phyloP scores from a whole-genome alignment of 1,140 invertebrate genomes.

The Drosophila leontia region DNA sequence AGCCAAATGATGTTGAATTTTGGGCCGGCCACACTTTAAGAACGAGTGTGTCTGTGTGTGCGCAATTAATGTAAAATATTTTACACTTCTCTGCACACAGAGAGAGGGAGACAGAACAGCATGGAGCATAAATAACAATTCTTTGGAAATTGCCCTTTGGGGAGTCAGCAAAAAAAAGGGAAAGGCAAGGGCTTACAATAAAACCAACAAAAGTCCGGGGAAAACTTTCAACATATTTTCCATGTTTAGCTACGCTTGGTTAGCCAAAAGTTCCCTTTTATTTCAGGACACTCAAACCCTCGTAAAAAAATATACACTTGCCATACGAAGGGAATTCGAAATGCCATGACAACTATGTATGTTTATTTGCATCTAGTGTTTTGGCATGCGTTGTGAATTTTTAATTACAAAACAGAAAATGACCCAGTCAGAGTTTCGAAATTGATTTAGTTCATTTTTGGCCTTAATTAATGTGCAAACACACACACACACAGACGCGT shows the following conservation, averaged over 20 bases:
- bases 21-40: slow-evolving; percentile 27
- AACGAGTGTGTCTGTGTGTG: slow-evolving; percentile 22
- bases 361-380: slow-evolving; percentile 22
- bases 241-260: slow-evolving; percentile 33
- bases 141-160: slow-evolving; percentile 53
- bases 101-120: too few relatives aligned
- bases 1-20: slow-evolving; percentile 32
- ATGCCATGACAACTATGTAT: slow-evolving; percentile 10
- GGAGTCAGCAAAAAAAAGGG: slow-evolving; percentile 13
- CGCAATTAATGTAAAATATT: slow-evolving; percentile 78
- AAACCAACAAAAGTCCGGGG: slow-evolving; percentile 38
- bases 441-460: slow-evolving; percentile 44
- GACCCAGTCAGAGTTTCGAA: slow-evolving; percentile 6
- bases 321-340: slow-evolving; percentile 2
- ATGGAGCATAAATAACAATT: slow-evolving; percentile 71
- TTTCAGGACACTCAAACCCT: background rate
- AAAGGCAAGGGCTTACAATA: slow-evolving; percentile 32
- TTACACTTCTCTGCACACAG: slow-evolving; percentile 65
- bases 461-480: slow-evolving; percentile 29
- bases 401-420: slow-evolving; percentile 26
- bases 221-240: slow-evolving; percentile 57
- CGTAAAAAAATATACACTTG: slow-evolving; percentile 17
- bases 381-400: slow-evolving; percentile 24
- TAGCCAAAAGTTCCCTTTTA: slow-evolving; percentile 10
- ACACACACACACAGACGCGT: background rate